Conservation (phyloP, 1,140 invertebrate genomes). For the Macrobrachium nipponense region DNA sequence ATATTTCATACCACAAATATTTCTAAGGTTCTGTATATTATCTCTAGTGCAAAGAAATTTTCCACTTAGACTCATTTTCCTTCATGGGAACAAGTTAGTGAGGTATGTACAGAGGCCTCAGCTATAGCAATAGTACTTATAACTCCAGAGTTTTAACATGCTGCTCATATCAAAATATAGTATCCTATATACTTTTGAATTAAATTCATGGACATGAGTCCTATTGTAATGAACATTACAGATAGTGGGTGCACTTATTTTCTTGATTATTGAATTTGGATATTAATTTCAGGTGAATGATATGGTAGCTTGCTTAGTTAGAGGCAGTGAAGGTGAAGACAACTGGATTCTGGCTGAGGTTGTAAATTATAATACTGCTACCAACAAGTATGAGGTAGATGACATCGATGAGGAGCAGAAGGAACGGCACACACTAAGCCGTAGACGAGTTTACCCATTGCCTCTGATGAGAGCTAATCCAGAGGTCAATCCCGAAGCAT, state of each 20-base stretch:
- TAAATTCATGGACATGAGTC: too few species aligned
- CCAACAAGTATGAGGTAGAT: constrained; percentile 95
- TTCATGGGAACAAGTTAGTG: too few species aligned
- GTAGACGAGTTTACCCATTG: constrained; percentile 88
- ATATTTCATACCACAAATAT: too few species aligned
- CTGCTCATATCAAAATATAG: too few species aligned
- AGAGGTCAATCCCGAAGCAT: constrained; percentile 89
- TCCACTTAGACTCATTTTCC: too few species aligned
- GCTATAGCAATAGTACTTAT: too few species aligned
- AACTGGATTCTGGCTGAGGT: constrained; percentile 99
- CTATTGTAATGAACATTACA: too few species aligned
- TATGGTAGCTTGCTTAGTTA: constrained; percentile 94
- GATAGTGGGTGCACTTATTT: neutral
- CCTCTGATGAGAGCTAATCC: constrained; percentile 97
- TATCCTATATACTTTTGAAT: too few species aligned
- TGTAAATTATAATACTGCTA: constrained; percentile 82
- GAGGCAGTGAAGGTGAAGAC: constrained; percentile 86
- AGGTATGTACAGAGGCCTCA: too few species aligned
- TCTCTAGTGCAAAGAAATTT: too few species aligned
- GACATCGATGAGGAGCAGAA: constrained; percentile 98
- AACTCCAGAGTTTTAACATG: too few species aligned
- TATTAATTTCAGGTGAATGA: constrained; percentile 78
- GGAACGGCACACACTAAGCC: constrained; percentile 83
- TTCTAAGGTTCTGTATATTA: too few species aligned
- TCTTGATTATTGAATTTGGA: neutral